Evolutionary conservation across 2,888 invertebrate species (phyloP).

Genomic region (Arctia plantaginis): DNA sequence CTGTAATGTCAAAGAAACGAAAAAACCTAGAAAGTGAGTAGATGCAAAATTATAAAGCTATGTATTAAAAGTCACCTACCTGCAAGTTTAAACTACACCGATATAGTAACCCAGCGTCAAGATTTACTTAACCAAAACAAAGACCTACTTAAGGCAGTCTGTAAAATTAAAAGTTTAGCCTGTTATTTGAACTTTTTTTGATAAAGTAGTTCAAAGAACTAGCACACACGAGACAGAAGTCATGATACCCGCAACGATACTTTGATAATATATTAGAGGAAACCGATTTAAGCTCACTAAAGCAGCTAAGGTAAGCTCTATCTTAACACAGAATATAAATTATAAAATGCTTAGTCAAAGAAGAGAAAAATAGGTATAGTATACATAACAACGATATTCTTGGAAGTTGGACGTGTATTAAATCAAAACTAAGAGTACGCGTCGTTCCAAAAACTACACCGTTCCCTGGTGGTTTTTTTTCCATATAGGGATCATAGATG

Average conservation of each 20-base stretch:
- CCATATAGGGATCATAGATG: not conserved
- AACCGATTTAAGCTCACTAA: not conserved
- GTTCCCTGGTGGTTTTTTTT: not conserved
- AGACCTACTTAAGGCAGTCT: no score
- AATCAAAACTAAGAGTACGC: not conserved
- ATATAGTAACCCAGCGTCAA: no score
- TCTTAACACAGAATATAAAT: not conserved
- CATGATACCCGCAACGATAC: not conserved
- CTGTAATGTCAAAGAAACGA: no score
- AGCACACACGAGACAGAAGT: not conserved
- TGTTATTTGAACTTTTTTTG: no score
- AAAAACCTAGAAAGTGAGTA: no score
- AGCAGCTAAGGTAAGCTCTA: not conserved
- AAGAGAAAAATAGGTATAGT: no score
- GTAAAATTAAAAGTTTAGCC: no score
- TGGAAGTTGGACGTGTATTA: not conserved
- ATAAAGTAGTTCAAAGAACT: not conserved
- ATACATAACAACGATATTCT: not conserved
- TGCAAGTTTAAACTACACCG: no score
- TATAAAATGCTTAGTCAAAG: not conserved
- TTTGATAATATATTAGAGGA: not conserved
- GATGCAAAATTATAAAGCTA: no score
- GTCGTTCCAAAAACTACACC: not conserved
- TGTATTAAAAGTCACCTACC: no score
- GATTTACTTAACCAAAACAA: no score